Percentiles rank a stretch among this genome's conserved stretches.
Conservation (phyloP, 2,888 invertebrate species). For the Hololepta plana region DNA sequence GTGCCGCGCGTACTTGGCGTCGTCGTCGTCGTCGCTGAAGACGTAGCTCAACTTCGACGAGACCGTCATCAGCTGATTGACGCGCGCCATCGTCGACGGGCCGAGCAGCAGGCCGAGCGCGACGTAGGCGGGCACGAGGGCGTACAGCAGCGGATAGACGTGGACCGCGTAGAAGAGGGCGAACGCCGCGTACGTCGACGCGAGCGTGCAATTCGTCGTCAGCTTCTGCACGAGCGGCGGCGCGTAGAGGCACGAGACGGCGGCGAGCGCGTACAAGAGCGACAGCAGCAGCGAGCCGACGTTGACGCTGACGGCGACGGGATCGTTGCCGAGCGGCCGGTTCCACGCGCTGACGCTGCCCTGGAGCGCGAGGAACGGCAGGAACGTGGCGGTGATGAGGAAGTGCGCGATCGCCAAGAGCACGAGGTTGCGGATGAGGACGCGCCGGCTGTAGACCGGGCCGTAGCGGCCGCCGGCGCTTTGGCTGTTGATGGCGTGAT, state of each 20-base stretch:
- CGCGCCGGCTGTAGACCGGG: constrained; percentile 32
- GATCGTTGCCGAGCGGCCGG: constrained; percentile 15
- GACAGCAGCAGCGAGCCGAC: constrained; percentile 44
- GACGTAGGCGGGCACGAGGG: constrained; percentile 33
- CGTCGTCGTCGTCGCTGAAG: constrained; percentile 28
- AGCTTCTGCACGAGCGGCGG: constrained; percentile 33
- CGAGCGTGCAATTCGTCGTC: constrained; percentile 31
- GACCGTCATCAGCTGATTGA: constrained; percentile 27
- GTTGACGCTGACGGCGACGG: constrained; percentile 12
- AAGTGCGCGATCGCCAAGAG: constrained; percentile 40
- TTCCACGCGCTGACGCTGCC: constrained; percentile 32
- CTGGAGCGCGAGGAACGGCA: constrained; percentile 40
- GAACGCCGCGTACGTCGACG: constrained; percentile 31
- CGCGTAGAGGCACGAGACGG: constrained; percentile 33
- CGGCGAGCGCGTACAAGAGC: constrained; percentile 39
- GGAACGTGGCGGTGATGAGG: constrained; percentile 42
- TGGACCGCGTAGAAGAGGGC: constrained; percentile 42
- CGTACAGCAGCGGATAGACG: constrained; percentile 32
- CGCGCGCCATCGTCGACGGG: constrained; percentile 18
- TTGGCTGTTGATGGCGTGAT: constrained; percentile 13
- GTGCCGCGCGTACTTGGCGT: constrained; percentile 16
- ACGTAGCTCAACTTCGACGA: constrained; percentile 26
- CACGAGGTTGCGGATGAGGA: constrained; percentile 31
- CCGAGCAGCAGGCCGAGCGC: constrained; percentile 39
- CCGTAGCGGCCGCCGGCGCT: constrained; percentile 16